Base-by-base conservation (phyloP, 2,888 invertebrate genomes). In the Drosophila yooni region DNA sequence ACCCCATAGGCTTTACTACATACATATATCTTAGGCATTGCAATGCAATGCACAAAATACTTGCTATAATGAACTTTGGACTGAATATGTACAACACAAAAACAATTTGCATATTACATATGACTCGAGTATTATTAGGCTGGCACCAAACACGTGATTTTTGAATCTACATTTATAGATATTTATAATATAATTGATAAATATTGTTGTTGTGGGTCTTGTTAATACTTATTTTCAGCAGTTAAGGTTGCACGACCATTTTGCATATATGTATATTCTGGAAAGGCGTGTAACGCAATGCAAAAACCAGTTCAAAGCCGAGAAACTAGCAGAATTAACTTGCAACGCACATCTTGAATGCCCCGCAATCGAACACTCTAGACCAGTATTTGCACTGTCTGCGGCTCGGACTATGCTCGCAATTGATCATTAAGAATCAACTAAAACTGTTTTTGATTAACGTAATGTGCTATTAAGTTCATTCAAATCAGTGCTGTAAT, bases 311-410 rank as follows among this genome's bases (percentile, higher is more conserved):
- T 33, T 27, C 27, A 52, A n/a, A 46, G 36, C 13, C 29, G 13
- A 11, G 27, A 18, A 51, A 50, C 40, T 25, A 31, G 43, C 27
- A 10, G n/a, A 34, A 51, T 34, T 52, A 70, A 33, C 70, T 60
- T 57, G n/a, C 33, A 36, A 21, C 40, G 7, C 21, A 59, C 11
- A 56, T 27, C 10, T 29, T 21, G 21, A 15, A 27, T 43, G 51
- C 15, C 36, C 15, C 7, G 15, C 15, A 18, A 18, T 15, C 15
- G 7, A 15, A 18, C 15, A 36, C 36, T 18, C 33, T 33, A 33
- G 10, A 33, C 33, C 10, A 10, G 33, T 3, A 33, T 33, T 5
- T 31, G 15, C 57, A 21, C 63, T 63, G 21, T 18, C 8, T 15
- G 38, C 18, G 2, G 8, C 7, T 2, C 34, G 6, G 27, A 6